Evolutionary conservation across 2,113 vertebrate species (phyloP).

Genomic region (Fulica atra): DNA sequence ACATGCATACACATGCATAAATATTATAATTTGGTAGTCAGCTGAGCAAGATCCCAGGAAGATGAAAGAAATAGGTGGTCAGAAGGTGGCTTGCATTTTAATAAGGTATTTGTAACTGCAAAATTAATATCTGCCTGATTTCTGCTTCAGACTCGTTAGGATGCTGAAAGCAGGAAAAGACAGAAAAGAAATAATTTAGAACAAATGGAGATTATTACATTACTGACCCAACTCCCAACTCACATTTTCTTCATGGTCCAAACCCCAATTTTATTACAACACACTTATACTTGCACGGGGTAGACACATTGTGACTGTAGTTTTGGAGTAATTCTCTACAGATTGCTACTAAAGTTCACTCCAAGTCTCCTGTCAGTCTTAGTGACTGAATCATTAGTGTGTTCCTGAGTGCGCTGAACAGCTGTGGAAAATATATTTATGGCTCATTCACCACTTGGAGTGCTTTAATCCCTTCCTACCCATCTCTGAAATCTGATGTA

Average conservation of each 20-base stretch:
- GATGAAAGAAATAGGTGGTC: background rate
- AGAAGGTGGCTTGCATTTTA: background rate
- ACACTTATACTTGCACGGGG: background rate
- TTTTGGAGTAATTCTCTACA: slow-evolving; percentile 4
- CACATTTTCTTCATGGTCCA: background rate
- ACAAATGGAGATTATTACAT: background rate
- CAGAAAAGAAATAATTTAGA: background rate
- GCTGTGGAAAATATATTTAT: slow-evolving; percentile 40
- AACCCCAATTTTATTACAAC: background rate
- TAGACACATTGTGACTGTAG: background rate
- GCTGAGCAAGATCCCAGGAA: background rate
- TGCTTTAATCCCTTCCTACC: slow-evolving; percentile 21
- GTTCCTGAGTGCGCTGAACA: slow-evolving; percentile 18
- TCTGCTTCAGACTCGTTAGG: background rate
- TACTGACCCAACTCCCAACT: background rate
- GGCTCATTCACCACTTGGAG: slow-evolving; percentile 23
- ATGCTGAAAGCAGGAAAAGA: background rate
- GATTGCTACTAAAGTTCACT: slow-evolving; percentile 5
- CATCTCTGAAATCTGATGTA: background rate
- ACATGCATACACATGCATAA: background rate
- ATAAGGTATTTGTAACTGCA: background rate
- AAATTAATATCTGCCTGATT: background rate
- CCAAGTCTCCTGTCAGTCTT: background rate
- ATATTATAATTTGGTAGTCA: background rate
- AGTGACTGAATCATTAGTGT: slow-evolving; percentile 17